Evolutionary conservation across 2,113 vertebrate species (phyloP).

Genomic region (Ariopsis seemanni): DNA sequence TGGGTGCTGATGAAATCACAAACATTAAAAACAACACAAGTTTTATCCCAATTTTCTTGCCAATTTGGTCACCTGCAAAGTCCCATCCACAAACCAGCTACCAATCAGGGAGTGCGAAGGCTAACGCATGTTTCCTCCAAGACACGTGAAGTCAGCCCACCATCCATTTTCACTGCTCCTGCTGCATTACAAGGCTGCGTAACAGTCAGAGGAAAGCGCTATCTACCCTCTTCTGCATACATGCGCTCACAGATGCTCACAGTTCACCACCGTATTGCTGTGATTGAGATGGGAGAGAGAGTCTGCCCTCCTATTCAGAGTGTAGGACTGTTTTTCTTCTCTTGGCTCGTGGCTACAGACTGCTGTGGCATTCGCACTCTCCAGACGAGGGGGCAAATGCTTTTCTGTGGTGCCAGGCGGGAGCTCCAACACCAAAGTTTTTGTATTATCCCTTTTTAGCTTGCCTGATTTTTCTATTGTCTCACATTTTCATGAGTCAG

Average conservation of each 20-base stretch:
- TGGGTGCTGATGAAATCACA: background rate
- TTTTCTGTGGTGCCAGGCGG: too few species aligned
- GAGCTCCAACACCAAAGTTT: background rate
- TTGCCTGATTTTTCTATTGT: background rate
- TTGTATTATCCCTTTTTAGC: background rate
- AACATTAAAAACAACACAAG: background rate
- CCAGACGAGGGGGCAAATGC: background rate
- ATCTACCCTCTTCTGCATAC: background rate
- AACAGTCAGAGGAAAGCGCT: background rate
- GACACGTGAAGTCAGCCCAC: background rate
- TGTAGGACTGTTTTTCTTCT: too few species aligned
- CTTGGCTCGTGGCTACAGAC: background rate
- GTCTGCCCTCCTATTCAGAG: background rate
- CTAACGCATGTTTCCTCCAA: background rate
- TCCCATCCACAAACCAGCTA: background rate
- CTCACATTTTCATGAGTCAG: background rate
- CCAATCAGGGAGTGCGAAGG: background rate
- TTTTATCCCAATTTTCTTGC: too few species aligned
- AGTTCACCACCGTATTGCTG: background rate
- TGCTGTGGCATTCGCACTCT: background rate
- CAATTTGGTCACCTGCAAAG: too few species aligned
- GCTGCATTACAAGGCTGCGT: background rate
- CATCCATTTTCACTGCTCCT: background rate
- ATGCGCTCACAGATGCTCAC: background rate
- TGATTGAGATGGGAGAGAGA: background rate